A percentile compares a stretch with the other conserved stretches of the same genome.
phyloP scores from a whole-genome alignment of 2,888 invertebrate species.

The Pollenia amentaria region DNA sequence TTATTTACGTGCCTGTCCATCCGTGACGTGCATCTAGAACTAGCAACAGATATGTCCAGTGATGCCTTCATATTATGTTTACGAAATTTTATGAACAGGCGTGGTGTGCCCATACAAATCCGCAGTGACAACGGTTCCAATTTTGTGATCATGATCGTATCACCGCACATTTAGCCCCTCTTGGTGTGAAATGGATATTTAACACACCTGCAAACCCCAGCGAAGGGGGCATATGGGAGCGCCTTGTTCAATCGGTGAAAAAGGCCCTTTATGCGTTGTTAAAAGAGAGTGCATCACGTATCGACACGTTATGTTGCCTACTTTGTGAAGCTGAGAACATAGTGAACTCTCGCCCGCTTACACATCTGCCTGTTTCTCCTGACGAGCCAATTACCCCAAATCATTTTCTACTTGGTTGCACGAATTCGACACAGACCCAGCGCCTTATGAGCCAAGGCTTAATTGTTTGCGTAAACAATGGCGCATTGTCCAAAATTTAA shows the following conservation, averaged over 20 bases:
- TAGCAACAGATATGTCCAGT: neutral
- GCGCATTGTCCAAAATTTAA: slow-evolving; percentile 33
- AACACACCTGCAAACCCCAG: slow-evolving; percentile 23
- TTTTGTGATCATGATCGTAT: no score
- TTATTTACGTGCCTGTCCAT: no score
- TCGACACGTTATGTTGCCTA: no score
- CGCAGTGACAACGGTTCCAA: neutral
- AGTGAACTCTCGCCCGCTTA: slow-evolving; percentile 18
- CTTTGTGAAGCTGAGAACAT: no score
- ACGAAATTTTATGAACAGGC: no score
- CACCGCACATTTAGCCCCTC: no score
- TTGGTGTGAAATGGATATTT: slow-evolving; percentile 11
- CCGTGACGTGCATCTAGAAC: neutral
- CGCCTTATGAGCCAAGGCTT: slow-evolving; percentile 4
- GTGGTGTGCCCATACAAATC: neutral
- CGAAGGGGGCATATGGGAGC: neutral
- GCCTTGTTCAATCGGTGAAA: slow-evolving; percentile 16
- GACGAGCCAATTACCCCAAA: slow-evolving; percentile 34
- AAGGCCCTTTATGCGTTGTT: neutral
- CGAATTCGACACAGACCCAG: slow-evolving; percentile 17
- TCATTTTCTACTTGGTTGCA: slow-evolving; percentile 29
- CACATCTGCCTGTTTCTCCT: slow-evolving; percentile 13
- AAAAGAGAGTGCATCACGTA: slow-evolving; percentile 9
- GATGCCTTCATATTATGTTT: neutral
- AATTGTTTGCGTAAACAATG: slow-evolving; percentile 36